Evolutionary conservation across 2,888 invertebrate species (phyloP).

Genomic region (Eugnorisma glareosa): DNA sequence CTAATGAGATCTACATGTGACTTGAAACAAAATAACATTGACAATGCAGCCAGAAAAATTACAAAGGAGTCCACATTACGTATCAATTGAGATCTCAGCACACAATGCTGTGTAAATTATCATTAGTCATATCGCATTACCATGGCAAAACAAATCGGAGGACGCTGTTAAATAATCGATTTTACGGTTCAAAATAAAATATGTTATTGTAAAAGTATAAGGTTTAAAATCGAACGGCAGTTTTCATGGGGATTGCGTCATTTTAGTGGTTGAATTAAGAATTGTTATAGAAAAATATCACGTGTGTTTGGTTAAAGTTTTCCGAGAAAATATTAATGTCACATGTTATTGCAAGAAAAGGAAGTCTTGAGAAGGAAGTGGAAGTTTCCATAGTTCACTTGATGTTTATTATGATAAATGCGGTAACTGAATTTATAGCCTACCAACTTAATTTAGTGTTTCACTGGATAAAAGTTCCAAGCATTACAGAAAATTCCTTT

Average conservation of each 20-base stretch:
- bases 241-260: slow-evolving; percentile 36
- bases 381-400: not conserved
- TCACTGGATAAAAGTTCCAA: not conserved
- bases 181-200: slow-evolving; percentile 19
- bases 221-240: slow-evolving; percentile 33
- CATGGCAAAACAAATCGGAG: slow-evolving; percentile 54
- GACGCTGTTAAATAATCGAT: slow-evolving; percentile 53
- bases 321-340: slow-evolving; percentile 13
- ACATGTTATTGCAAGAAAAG: not conserved
- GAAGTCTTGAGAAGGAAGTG: not conserved
- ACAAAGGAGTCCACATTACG: slow-evolving; percentile 36
- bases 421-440: not conserved
- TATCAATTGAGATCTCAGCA: slow-evolving; percentile 41
- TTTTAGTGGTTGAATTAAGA: slow-evolving; percentile 27
- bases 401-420: slow-evolving; percentile 15
- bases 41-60: slow-evolving; percentile 24
- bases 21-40: slow-evolving; percentile 41
- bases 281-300: slow-evolving; percentile 29
- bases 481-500: slow-evolving; percentile 13
- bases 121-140: slow-evolving; percentile 57
- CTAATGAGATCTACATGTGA: slow-evolving; percentile 3
- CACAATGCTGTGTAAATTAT: slow-evolving; percentile 62
- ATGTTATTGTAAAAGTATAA: slow-evolving; percentile 28
- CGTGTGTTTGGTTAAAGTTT: slow-evolving; percentile 23
- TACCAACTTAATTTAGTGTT: slow-evolving; percentile 24